Evolutionary conservation across 2,888 invertebrate species (phyloP), one percentile per base, ranked within the genome.

Genomic region (Itoplectis maculator): DNA sequence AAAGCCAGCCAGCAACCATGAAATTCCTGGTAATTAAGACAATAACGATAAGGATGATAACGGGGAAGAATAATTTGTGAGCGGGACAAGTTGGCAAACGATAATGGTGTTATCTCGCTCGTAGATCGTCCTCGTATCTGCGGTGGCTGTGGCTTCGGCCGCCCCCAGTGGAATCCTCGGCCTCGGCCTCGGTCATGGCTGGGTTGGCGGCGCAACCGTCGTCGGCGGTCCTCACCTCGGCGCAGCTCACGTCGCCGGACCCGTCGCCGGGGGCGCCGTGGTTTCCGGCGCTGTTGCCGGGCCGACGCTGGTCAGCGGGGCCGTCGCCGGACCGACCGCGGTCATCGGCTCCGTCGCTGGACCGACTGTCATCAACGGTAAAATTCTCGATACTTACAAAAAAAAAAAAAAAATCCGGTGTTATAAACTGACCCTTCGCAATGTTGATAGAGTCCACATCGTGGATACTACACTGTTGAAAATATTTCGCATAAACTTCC

Each of bases 321-420:
- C 85, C 8, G 84, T 86, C 15, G 76, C 85, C 8, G 85, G 85
- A 18, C 80, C 88, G 0, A 83, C 88, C 0, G 88, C 85, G 5
- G 86, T 89, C 13, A 81, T 86, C 49, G 89, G 88, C 7, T 82
- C 89, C 7, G 84, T 83, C 3, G 88, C 87, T 47, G 88, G 87
- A 29, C 86, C 86, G n/a, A 87, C 88, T 23, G 18, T 84, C 13
- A 56, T 89, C 6, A 54, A 82, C 61, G 83, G 86, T 83, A 79
- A 83, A 79, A 54, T 49, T 15, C n/a, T 8, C 15, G 15, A 37
- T 40, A 37, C 18, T 18, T 9, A 11, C 1, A 51, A 51, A 8
- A 2, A 8, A 51, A 20, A 2, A 35, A n/a, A 59, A 6, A 29
- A n/a, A n/a, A n/a, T n/a, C n/a, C n/a, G n/a, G n/a, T n/a, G n/a